Evolutionary conservation across 2,888 invertebrate species (phyloP).

Genomic region (Noctua janthe): DNA sequence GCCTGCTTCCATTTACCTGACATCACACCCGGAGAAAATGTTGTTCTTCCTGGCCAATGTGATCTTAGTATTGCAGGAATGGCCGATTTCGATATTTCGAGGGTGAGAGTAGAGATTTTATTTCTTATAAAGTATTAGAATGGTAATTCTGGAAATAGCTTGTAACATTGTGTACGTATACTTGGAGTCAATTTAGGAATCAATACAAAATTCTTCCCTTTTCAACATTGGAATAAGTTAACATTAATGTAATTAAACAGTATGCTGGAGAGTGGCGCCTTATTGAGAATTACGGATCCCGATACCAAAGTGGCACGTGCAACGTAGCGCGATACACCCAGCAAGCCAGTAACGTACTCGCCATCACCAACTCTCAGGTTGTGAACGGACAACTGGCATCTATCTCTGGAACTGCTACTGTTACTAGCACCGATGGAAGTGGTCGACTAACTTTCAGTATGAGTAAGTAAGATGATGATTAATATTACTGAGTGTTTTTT

Average conservation of each 20-base stretch:
- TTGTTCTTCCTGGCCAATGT: slow-evolving; percentile 78
- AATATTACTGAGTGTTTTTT: background rate
- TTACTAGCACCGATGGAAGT: slow-evolving; percentile 89
- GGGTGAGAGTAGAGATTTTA: slow-evolving; percentile 48
- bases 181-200: background rate
- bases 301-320: slow-evolving; percentile 78
- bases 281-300: slow-evolving; percentile 77
- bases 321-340: slow-evolving; percentile 75
- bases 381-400: slow-evolving; percentile 69
- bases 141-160: background rate
- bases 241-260: slow-evolving; percentile 47
- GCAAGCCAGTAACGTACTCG: slow-evolving; percentile 64
- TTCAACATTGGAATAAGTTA: background rate
- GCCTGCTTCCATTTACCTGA: slow-evolving; percentile 81
- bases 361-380: slow-evolving; percentile 78
- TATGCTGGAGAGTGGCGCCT: slow-evolving; percentile 77
- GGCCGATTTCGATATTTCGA: slow-evolving; percentile 70
- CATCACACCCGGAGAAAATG: slow-evolving; percentile 69
- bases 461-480: slow-evolving; percentile 69
- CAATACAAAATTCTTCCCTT: background rate
- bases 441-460: slow-evolving; percentile 91
- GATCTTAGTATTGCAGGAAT: slow-evolving; percentile 73
- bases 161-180: background rate
- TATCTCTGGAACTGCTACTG: slow-evolving; percentile 75
- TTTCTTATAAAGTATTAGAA: background rate